phyloP scores from a whole-genome alignment of 2,797 vertebrate genomes.

The Manis crassicaudata region DNA sequence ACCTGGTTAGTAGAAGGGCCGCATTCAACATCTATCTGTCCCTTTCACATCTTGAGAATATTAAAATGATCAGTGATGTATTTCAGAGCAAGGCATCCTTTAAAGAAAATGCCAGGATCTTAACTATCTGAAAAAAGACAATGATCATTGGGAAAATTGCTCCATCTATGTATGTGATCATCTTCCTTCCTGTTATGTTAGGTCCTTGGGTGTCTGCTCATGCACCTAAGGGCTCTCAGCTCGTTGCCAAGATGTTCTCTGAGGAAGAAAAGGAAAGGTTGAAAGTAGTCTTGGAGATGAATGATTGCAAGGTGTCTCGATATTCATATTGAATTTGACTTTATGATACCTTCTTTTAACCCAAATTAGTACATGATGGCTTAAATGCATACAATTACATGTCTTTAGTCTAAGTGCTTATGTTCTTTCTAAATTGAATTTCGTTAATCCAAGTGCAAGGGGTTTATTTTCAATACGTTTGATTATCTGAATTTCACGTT shows the following conservation, averaged over 20 bases:
- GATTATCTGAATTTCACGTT: not conserved
- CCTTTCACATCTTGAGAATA: not conserved
- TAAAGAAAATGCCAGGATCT: not conserved
- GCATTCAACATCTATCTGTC: not conserved
- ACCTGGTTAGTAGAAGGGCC: no score
- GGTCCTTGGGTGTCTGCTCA: rapidly evolving
- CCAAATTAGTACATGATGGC: not conserved
- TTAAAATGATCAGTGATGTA: no score
- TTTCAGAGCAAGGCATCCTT: not conserved
- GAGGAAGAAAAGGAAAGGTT: not conserved
- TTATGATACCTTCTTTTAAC: not conserved
- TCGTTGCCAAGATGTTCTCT: rapidly evolving
- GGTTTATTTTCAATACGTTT: not conserved
- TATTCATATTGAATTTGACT: not conserved
- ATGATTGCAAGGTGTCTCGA: not conserved
- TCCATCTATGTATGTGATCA: rapidly evolving
- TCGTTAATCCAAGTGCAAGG: not conserved
- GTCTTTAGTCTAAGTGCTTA: not conserved
- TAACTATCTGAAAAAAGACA: not conserved
- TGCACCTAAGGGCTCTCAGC: not conserved
- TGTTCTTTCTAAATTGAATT: not conserved
- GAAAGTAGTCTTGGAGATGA: no score
- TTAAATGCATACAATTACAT: not conserved
- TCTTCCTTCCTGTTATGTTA: rapidly evolving
- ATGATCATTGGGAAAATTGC: not conserved